Conservation (phyloP, 2,113 vertebrate genomes). For the Sardina pilchardus region DNA sequence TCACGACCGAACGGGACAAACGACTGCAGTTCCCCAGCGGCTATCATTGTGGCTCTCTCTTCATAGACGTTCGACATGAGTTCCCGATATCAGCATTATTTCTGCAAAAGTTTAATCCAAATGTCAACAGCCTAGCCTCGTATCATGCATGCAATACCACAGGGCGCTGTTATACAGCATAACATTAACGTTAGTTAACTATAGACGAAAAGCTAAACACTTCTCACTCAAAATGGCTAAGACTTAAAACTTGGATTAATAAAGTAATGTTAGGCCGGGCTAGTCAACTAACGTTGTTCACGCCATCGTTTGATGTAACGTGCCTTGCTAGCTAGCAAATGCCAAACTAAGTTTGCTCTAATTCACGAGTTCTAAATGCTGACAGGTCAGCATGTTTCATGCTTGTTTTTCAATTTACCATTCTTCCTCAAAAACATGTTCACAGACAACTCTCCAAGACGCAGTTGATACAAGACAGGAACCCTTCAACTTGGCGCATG, state of each 20-base stretch:
- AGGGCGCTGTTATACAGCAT: too few relatives aligned
- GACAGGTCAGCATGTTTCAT: background rate
- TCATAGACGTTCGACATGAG: slow-evolving; percentile 99
- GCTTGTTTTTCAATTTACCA: background rate
- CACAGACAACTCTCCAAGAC: background rate
- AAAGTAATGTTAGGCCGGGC: background rate
- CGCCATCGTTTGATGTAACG: background rate
- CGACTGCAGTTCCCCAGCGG: slow-evolving; percentile 97
- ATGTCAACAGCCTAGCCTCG: background rate
- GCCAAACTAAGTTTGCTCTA: background rate
- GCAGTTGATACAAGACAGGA: background rate
- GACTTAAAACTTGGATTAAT: background rate
- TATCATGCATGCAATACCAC: background rate
- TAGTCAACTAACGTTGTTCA: background rate
- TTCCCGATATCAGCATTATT: slow-evolving; percentile 99
- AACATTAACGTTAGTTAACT: background rate
- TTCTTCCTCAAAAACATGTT: slow-evolving; percentile 5
- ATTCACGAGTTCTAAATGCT: background rate
- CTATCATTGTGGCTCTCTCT: slow-evolving; percentile 98
- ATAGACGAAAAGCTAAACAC: background rate
- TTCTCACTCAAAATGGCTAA: background rate
- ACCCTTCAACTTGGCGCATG: background rate
- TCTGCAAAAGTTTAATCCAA: slow-evolving; percentile 58
- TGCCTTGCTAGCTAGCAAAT: background rate
- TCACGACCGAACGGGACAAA: slow-evolving; percentile 96